phyloP scores from a whole-genome alignment of 2,797 vertebrate species.

The Pseudochromis fuscus region DNA sequence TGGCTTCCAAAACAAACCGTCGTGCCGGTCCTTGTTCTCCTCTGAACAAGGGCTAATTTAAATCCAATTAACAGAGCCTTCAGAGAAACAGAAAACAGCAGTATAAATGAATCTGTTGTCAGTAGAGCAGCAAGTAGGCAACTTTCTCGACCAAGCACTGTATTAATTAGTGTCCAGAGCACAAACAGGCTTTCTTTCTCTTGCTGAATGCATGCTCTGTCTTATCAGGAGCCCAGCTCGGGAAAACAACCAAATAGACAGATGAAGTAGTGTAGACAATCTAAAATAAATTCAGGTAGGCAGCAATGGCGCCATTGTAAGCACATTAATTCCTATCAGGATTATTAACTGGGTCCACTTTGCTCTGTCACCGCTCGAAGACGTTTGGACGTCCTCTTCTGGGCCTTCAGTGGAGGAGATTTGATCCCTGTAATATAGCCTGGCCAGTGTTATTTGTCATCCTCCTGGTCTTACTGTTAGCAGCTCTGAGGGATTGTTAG shows the following conservation, averaged over 20 bases:
- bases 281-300: constrained; percentile 75
- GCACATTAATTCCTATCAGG: constrained; percentile 75
- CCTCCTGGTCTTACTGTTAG: constrained; percentile 57
- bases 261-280: constrained; percentile 74
- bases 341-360: constrained; percentile 72
- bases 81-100: constrained; percentile 77
- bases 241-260: constrained; percentile 70
- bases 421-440: constrained; percentile 72
- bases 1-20: constrained; percentile 63
- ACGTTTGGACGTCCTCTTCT: constrained; percentile 60
- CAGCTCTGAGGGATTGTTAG: constrained; percentile 68
- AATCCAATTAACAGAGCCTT: constrained; percentile 83
- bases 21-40: constrained; percentile 64
- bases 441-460: constrained; percentile 70
- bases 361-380: constrained; percentile 54
- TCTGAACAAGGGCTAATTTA: constrained; percentile 81
- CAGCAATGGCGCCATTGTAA: constrained; percentile 69
- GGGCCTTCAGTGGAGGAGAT: constrained; percentile 53
- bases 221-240: constrained; percentile 76
- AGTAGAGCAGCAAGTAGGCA: constrained; percentile 73
- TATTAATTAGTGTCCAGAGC: constrained; percentile 85
- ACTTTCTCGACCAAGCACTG: constrained; percentile 77
- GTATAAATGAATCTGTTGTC: constrained; percentile 84
- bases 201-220: constrained; percentile 72
- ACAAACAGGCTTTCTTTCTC: constrained; percentile 77